Evolutionary conservation across 2,888 invertebrate species (phyloP), one percentile per base, ranked within the genome.

Genomic region (Parnassius smintheus): DNA sequence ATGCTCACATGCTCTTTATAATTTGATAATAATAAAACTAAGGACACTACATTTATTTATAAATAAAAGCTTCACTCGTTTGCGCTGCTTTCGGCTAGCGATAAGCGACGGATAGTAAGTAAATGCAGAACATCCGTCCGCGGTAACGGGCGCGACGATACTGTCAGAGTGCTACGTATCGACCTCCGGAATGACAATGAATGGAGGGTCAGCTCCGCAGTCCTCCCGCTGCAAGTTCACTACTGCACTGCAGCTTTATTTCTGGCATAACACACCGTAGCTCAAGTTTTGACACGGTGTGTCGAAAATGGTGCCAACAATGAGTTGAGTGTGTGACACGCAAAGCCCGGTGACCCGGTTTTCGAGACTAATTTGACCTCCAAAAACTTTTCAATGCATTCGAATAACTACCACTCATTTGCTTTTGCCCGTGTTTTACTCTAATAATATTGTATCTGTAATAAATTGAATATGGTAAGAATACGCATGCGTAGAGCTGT

Each of bases 231-330:
- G 89, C 90, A 90, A 88, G 87, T 83, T 79, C 75, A 76, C 78
- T 80, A 88, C 91, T 90, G 91, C 91, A 91, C 83, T 91, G 91
- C 91, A 91, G 90, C 85, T 86, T 86, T 89, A 89, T 88, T 91
- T 86, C 88, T 91, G 91, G 90, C 90, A 90, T 78, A 74, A 76
- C 80, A 82, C 81, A 81, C 82, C 79, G 72, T 71, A 71, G 73
- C 68, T 61, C 65, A 67, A 66, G 56, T 65, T 45, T 63, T 49
- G 45, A 57, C 53, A 59, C 56, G 44, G 46, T 52, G 44, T 49
- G 25, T 55, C 2, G 65, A 57, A 63, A 66, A 66, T 64, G 62
- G 65, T 72, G 73, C 72, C 72, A 74, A 62, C 62, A 70, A 71
- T 69, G 70, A 68, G 66, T 65, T 61, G 66, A 68, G 72, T 69